A percentile compares a stretch with the other conserved stretches of the same genome.
Evolutionary conservation across 1,140 invertebrate genomes (phyloP).

Genomic region (Ceratitis capitata): DNA sequence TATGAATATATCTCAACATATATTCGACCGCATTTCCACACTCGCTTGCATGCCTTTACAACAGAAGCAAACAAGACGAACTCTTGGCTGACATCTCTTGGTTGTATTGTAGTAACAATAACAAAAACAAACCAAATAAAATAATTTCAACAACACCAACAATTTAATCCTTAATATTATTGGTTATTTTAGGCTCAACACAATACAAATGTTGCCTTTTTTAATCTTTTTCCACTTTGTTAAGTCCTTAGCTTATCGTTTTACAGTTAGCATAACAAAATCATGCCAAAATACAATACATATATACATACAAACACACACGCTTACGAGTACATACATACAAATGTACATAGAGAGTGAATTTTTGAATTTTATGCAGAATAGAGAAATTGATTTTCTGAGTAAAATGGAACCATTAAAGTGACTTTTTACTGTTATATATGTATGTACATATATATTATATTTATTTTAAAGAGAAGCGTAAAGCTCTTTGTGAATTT

Average conservation of each 20-base stretch:
- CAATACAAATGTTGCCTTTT: background rate
- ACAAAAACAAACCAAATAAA: background rate
- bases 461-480: background rate
- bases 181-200: background rate
- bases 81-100: too few species aligned
- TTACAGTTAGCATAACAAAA: background rate
- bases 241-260: background rate
- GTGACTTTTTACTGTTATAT: background rate
- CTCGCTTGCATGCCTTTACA: too few species aligned
- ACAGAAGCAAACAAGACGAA: too few species aligned
- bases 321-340: too few species aligned
- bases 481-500: too few species aligned
- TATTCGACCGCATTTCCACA: too few species aligned
- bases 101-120: background rate
- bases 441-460: too few species aligned
- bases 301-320: too few species aligned
- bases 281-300: background rate
- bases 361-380: too few species aligned
- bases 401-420: background rate
- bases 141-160: background rate
- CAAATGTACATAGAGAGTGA: too few species aligned
- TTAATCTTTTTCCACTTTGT: background rate
- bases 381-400: background rate
- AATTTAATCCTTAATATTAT: background rate
- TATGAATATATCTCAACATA: too few species aligned